Conservation (phyloP, 2,888 invertebrate genomes). For the Drosophila mimica region DNA sequence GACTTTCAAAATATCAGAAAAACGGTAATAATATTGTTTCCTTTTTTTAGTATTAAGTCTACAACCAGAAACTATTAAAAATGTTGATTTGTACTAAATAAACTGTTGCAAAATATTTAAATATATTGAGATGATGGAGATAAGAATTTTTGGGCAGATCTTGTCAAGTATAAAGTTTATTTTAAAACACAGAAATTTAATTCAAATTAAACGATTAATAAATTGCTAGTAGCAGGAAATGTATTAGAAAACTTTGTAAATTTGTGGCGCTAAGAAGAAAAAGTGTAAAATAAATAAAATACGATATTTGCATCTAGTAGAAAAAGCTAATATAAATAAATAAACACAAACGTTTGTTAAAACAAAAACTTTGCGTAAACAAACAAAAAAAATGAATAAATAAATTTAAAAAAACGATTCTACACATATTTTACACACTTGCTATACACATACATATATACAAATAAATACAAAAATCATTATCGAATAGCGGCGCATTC, state of each 20-base stretch:
- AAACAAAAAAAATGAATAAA: background rate
- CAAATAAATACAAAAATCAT: conserved; percentile 16
- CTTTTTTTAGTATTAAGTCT: background rate
- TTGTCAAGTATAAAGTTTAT: background rate
- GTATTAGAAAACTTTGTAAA: background rate
- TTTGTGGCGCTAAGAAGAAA: background rate
- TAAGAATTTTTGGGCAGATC: background rate
- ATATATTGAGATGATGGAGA: background rate
- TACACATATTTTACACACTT: background rate
- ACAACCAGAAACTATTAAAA: background rate
- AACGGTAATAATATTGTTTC: background rate
- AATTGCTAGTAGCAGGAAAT: background rate
- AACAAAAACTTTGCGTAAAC: background rate
- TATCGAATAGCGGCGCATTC: conserved; percentile 45
- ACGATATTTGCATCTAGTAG: background rate
- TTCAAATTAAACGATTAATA: background rate
- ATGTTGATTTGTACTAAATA: background rate
- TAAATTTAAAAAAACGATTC: background rate
- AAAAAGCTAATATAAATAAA: background rate
- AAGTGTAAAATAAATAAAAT: background rate
- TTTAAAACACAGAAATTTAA: background rate
- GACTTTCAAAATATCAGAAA: background rate
- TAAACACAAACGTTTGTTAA: background rate
- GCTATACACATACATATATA: conserved; percentile 27
- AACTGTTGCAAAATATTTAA: background rate